Evolutionary conservation across 2,888 invertebrate genomes (phyloP).

Genomic region (Tenthredo notha): DNA sequence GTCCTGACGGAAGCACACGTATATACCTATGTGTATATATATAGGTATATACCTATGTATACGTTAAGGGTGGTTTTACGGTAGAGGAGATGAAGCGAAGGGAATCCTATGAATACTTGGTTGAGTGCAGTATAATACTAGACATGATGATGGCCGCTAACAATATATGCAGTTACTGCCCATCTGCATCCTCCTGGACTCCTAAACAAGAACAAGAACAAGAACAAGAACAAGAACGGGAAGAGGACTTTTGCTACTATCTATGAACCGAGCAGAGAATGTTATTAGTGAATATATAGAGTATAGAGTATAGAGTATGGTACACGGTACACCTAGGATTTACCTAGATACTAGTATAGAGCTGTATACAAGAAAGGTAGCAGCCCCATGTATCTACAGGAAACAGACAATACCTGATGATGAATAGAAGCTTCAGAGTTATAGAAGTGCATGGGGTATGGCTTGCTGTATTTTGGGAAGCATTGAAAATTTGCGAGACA

Average conservation of each 20-base stretch:
- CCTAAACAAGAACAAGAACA: background rate
- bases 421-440: background rate
- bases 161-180: background rate
- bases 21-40: background rate
- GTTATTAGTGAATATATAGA: background rate
- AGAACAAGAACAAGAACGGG: background rate
- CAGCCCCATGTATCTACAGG: background rate
- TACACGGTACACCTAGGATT: background rate
- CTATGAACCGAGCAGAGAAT: background rate
- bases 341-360: background rate
- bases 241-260: background rate
- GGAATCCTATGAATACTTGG: constrained; percentile 55
- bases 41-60: background rate
- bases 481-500: constrained; percentile 53
- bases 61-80: background rate
- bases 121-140: constrained; percentile 33
- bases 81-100: constrained; percentile 48
- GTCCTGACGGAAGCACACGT: constrained; percentile 48
- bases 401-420: background rate
- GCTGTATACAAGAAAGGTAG: background rate
- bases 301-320: background rate
- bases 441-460: background rate
- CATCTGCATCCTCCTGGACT: background rate
- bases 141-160: background rate
- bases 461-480: constrained; percentile 30